Percentiles rank a stretch among this genome's conserved stretches.
Conservation (phyloP, 1,140 invertebrate species). For the Cheumatopsyche charites region DNA sequence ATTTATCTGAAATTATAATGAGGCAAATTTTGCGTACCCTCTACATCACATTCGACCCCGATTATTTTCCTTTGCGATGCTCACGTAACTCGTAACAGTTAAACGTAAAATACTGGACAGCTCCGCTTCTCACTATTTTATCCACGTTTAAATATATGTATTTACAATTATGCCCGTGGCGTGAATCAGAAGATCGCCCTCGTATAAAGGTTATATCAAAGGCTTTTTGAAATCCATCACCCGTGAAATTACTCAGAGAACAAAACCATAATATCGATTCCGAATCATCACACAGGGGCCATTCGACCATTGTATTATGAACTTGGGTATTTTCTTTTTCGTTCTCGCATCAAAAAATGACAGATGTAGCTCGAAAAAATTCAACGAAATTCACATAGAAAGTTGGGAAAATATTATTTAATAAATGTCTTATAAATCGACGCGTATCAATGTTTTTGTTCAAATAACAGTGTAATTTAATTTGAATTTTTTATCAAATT, state of each 20-base stretch:
- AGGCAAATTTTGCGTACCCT: too few relatives aligned
- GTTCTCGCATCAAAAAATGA: background rate
- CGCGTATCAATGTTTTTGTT: too few relatives aligned
- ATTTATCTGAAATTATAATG: too few relatives aligned
- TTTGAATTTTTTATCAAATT: too few relatives aligned
- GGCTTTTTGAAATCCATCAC: slow-evolving; percentile 1
- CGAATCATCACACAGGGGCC: slow-evolving; percentile 8
- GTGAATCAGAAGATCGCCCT: background rate
- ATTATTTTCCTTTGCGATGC: too few relatives aligned
- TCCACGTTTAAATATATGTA: background rate
- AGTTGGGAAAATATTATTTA: background rate
- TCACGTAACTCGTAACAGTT: too few relatives aligned
- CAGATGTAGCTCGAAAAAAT: background rate
- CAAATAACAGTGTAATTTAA: too few relatives aligned
- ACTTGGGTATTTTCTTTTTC: background rate
- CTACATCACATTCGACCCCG: too few relatives aligned
- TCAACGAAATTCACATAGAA: background rate
- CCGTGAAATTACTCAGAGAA: slow-evolving; percentile 12
- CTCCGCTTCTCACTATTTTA: background rate
- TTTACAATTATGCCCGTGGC: background rate
- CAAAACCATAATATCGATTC: slow-evolving; percentile 13
- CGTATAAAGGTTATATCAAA: slow-evolving; percentile 13
- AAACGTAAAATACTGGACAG: too few relatives aligned
- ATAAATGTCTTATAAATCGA: too few relatives aligned
- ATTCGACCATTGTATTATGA: background rate